Conservation (phyloP, 2,888 invertebrate genomes). For the Deilephila elpenor region DNA sequence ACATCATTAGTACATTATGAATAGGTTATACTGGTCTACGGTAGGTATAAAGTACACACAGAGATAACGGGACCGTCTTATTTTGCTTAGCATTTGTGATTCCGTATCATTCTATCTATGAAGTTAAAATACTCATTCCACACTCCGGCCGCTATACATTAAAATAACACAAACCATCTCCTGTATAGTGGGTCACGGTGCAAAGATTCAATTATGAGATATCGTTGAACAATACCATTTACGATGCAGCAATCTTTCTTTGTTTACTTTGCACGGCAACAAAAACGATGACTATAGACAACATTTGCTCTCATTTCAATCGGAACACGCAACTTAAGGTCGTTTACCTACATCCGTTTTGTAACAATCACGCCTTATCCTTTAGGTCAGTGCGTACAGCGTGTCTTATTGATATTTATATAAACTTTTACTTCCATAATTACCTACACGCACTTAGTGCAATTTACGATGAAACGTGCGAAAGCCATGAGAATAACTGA, state of each 20-base stretch:
- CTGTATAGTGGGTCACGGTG: conserved; percentile 63
- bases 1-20: conserved; percentile 56
- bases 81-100: background rate
- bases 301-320: conserved; percentile 28
- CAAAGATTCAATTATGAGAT: conserved; percentile 79
- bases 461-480: conserved; percentile 56
- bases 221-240: conserved; percentile 72
- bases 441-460: conserved; percentile 13
- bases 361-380: conserved; percentile 2
- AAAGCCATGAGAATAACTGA: conserved; percentile 68
- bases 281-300: conserved; percentile 57
- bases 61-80: conserved; percentile 18
- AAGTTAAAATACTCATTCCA: conserved; percentile 27
- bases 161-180: conserved; percentile 51
- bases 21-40: conserved; percentile 44
- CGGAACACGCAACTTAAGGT: conserved; percentile 5
- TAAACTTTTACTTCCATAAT: conserved; percentile 1
- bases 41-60: conserved; percentile 26
- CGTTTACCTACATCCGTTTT: conserved; percentile 16
- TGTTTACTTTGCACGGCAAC: conserved; percentile 71
- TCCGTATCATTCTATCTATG: conserved; percentile 32
- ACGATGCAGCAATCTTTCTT: conserved; percentile 70
- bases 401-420: background rate
- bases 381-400: background rate
- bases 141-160: conserved; percentile 30